phyloP scores from a whole-genome alignment of 2,797 vertebrate genomes.

The Muscicapa striata region DNA sequence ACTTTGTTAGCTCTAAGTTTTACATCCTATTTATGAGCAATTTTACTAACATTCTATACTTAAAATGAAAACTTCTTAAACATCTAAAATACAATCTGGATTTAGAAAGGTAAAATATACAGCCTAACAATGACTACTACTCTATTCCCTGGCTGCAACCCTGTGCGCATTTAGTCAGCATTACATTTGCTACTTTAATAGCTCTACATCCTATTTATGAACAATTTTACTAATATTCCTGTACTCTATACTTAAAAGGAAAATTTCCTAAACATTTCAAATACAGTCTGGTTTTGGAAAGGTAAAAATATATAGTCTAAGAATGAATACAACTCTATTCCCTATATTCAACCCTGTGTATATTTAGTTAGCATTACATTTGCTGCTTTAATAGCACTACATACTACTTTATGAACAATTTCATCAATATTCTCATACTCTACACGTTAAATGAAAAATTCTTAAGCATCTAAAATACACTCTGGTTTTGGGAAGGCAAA shows the following conservation, averaged over 20 bases:
- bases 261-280: background rate
- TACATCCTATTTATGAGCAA: background rate
- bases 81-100: no score
- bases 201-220: background rate
- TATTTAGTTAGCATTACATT: slow-evolving; percentile 64
- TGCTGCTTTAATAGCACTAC: slow-evolving; percentile 72
- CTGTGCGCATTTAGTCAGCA: background rate
- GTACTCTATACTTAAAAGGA: background rate
- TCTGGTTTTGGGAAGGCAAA: background rate
- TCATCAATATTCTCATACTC: background rate
- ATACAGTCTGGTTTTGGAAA: background rate
- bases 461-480: background rate
- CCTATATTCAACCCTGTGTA: background rate
- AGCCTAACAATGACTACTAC: no score
- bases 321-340: background rate
- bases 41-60: background rate
- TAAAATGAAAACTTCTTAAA: no score
- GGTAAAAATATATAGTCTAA: background rate
- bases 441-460: background rate
- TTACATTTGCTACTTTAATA: background rate
- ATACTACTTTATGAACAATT: background rate
- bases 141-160: no score
- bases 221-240: background rate
- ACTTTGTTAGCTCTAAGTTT: slow-evolving; percentile 76
- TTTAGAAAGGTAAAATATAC: no score